Conservation (phyloP, 2,888 invertebrate species). For the Leptopterna dolabrata region DNA sequence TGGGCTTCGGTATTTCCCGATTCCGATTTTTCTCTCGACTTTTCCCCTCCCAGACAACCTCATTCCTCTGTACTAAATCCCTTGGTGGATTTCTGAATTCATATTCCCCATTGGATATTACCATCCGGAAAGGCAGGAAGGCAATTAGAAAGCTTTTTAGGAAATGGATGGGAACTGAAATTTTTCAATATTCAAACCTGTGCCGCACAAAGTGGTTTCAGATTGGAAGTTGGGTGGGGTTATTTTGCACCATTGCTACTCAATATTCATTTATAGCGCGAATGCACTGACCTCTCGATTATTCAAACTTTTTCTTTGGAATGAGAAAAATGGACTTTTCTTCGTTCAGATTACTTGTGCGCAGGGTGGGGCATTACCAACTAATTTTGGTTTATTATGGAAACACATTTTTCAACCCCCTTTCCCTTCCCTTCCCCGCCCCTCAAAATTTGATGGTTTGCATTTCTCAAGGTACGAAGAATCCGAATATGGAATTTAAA, state of each 20-base stretch:
- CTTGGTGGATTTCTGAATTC: not conserved
- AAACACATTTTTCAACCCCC: no score
- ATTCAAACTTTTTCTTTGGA: no score
- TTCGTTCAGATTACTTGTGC: no score
- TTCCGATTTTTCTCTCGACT: not conserved
- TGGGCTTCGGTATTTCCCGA: not conserved
- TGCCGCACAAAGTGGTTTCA: not conserved
- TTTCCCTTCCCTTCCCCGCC: no score
- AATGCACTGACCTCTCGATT: no score
- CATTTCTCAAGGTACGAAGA: no score
- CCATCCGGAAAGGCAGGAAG: not conserved
- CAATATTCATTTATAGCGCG: not conserved
- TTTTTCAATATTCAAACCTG: not conserved
- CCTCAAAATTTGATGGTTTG: no score
- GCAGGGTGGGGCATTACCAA: no score
- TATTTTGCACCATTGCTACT: not conserved
- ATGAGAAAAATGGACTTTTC: no score
- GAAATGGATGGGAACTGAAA: not conserved
- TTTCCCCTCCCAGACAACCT: not conserved
- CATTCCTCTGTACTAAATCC: not conserved
- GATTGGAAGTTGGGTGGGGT: not conserved
- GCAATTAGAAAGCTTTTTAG: slow-evolving; percentile 3
- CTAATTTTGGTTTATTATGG: no score
- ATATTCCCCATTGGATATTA: not conserved
- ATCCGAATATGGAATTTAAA: no score